phyloP scores from a whole-genome alignment of 1,140 invertebrate species.

The Thereuonema tuberculata region DNA sequence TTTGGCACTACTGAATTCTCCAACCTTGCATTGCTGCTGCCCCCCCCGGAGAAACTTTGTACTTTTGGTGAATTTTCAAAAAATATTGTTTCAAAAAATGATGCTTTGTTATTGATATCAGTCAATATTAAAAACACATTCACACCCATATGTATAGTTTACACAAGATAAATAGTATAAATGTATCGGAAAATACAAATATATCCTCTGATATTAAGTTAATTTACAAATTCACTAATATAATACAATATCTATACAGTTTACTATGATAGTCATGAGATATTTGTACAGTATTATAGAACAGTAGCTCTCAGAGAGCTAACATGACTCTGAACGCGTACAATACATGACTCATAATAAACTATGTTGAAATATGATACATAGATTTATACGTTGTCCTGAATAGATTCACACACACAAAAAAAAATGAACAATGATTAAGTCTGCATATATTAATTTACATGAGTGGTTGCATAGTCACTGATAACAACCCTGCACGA shows the following conservation, averaged over 20 bases:
- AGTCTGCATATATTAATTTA: neutral
- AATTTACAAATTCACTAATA: slow-evolving; percentile 4
- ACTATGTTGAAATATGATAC: neutral
- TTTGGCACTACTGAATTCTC: too few species aligned
- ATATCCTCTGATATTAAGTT: neutral
- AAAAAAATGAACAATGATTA: neutral
- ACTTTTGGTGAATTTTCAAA: neutral
- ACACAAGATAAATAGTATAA: slow-evolving; percentile 4
- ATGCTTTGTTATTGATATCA: neutral
- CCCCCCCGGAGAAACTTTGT: neutral
- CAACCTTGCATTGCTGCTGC: neutral
- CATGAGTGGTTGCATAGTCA: neutral
- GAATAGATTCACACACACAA: neutral
- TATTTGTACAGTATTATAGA: neutral
- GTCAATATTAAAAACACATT: slow-evolving; percentile 1
- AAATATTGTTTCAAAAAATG: neutral
- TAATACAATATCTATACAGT: slow-evolving; percentile 3
- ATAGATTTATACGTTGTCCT: neutral
- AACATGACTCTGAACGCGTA: neutral
- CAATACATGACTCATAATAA: neutral
- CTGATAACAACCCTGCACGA: neutral
- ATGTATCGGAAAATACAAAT: slow-evolving; percentile 2
- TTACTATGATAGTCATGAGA: neutral
- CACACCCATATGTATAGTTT: neutral
- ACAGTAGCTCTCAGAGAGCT: neutral